Base-by-base conservation (phyloP, 1,140 invertebrate genomes). In the Drosophila nikananu region DNA sequence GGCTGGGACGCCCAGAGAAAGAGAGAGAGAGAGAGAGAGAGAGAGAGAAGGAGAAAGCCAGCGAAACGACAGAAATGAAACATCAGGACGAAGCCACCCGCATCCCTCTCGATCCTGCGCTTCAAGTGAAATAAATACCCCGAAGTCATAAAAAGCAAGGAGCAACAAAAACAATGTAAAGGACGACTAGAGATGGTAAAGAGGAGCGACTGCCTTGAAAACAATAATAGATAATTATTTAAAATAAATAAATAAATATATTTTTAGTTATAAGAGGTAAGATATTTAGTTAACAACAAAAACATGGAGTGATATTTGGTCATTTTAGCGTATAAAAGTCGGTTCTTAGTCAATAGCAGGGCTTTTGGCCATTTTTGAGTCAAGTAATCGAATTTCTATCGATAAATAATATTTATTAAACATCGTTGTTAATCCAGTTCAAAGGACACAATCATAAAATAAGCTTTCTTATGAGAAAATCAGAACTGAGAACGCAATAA, bases 111-210 rank as follows among this genome's bases (percentile, higher is more conserved):
- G 52, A 30, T 62, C 64, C 23, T 71, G 52, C 30, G 78, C 64
- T 84, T 81, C 82, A 86, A 87, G 84, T 87, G 81, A 84, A 89
- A 89, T 90, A 86, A 90, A 89, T 91, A 89, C 84, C 71, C 81
- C 81, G 89, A 90, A 89, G 84, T 89, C 86, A 84, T 90, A 90
- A 90, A 86, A 90, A 57, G n/a, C 73, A 51, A 48, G 52, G 32
- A 77, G 67, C 59, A 63, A 70, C 48, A 70, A 70, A 49, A 63
- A 58, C 58, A 78, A 75, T 41, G 49, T 25, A 60, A 51, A n/a
- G n/a, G n/a, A n/a, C n/a, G 12, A 8, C n/a, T 70, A 62, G 63
- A 25, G 57, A 58, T 71, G 74, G 27, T 41, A 63, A 48, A 25
- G n/a, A 48, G 17, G 37, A 19, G 23, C 10, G 30, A 67, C n/a